Percentiles rank a stretch among this genome's conserved stretches.
phyloP scores from a whole-genome alignment of 2,797 vertebrate species.

The Alfaro cultratus region DNA sequence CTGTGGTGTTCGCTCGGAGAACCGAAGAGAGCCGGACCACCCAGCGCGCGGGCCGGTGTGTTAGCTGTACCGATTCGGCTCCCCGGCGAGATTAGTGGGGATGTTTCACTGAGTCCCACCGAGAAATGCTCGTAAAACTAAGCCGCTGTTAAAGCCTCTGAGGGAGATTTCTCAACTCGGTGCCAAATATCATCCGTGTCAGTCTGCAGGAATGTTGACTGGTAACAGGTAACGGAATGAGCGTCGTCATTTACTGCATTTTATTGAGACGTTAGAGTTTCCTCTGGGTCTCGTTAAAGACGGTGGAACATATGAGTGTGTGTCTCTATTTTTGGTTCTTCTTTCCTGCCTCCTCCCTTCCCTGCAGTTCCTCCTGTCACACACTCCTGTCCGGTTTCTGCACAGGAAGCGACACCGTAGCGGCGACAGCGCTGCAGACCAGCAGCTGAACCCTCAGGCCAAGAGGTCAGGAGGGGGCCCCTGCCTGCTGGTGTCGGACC shows the following conservation, averaged over 20 bases:
- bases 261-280: neutral
- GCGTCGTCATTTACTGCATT: neutral
- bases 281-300: neutral
- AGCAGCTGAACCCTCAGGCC: slow-evolving; percentile 85
- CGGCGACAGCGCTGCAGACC: slow-evolving; percentile 85
- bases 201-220: slow-evolving; percentile 69
- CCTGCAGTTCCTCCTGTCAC: slow-evolving; percentile 34
- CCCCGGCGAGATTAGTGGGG: slow-evolving; percentile 25
- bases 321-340: slow-evolving; percentile 70
- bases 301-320: slow-evolving; percentile 39
- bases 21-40: neutral
- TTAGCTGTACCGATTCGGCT: slow-evolving; percentile 6
- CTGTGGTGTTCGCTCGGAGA: neutral
- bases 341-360: slow-evolving; percentile 32
- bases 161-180: slow-evolving; percentile 19
- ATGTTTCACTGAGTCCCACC: slow-evolving; percentile 18
- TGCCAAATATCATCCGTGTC: slow-evolving; percentile 30
- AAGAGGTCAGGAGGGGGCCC: slow-evolving; percentile 86
- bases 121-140: slow-evolving; percentile 42
- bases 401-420: slow-evolving; percentile 90
- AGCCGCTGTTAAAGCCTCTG: slow-evolving; percentile 37
- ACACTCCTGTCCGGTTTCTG: slow-evolving; percentile 11
- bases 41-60: slow-evolving; percentile 10
- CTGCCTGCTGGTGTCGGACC: slow-evolving; percentile 75
- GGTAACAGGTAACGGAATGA: slow-evolving; percentile 69